phyloP scores from a whole-genome alignment of 2,113 vertebrate species.

The Thalassarche chlororhynchos region DNA sequence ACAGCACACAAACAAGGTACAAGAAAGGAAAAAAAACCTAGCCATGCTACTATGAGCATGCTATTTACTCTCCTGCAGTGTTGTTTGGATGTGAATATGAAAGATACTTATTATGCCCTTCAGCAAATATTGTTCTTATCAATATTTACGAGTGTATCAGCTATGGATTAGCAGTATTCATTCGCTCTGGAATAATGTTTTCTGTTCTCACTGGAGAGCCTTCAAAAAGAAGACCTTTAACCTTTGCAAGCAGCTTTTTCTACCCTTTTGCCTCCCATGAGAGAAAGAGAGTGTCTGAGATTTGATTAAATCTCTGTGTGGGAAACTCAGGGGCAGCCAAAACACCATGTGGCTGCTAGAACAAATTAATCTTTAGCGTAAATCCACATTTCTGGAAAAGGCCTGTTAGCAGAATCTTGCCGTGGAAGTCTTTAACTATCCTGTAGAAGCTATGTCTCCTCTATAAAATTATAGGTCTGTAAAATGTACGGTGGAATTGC shows the following conservation, averaged over 20 bases:
- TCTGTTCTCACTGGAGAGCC: conserved; percentile 17
- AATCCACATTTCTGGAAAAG: not conserved
- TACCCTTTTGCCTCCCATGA: not conserved
- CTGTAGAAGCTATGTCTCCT: not conserved
- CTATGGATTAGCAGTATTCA: conserved; percentile 9
- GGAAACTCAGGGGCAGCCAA: not conserved
- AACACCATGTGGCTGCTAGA: not conserved
- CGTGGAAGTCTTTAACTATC: rapidly evolving
- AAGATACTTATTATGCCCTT: not conserved
- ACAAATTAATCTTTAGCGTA: not conserved
- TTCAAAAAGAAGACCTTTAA: conserved; percentile 16
- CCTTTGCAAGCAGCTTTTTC: not conserved
- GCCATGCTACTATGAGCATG: not conserved
- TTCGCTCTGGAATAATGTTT: conserved; percentile 18
- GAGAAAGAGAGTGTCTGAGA: not conserved
- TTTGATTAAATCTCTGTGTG: not conserved
- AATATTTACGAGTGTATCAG: conserved; percentile 1
- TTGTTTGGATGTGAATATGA: conserved; percentile 16
- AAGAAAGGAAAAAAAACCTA: not conserved
- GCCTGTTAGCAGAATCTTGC: not conserved
- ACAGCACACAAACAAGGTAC: not conserved
- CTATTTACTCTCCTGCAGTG: not conserved
- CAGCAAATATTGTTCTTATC: conserved; percentile 19
- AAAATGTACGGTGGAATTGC: not conserved
- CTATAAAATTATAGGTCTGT: not conserved